phyloP scores from a whole-genome alignment of 2,113 vertebrate genomes.

The Xyrauchen texanus region DNA sequence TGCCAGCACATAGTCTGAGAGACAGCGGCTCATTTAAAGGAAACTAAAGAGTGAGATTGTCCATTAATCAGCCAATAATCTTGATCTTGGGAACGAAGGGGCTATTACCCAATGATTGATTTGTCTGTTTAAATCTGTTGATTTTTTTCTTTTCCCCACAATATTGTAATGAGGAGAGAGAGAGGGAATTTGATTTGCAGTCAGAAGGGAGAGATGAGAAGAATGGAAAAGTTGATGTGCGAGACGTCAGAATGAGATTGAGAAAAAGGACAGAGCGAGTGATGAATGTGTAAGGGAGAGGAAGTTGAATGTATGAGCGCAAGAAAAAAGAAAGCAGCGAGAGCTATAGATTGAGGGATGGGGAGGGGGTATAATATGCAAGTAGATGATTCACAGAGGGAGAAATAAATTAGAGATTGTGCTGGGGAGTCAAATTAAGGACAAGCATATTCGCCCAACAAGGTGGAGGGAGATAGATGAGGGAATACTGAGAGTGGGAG shows the following conservation, averaged over 20 bases:
- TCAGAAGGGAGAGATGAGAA: slow-evolving; percentile 16
- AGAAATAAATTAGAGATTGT: slow-evolving; percentile 37
- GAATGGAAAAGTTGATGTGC: slow-evolving; percentile 27
- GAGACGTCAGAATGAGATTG: slow-evolving; percentile 16
- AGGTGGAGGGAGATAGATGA: slow-evolving; percentile 47
- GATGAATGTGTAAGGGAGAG: slow-evolving; percentile 39
- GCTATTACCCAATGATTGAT: slow-evolving; percentile 49
- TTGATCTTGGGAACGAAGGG: slow-evolving; percentile 32
- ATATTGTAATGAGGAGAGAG: slow-evolving; percentile 23
- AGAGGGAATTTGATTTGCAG: slow-evolving; percentile 20
- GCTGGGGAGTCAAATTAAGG: slow-evolving; percentile 51
- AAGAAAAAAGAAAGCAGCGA: slow-evolving; percentile 11
- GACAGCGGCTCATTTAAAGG: slow-evolving; percentile 34
- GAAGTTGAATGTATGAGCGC: background rate
- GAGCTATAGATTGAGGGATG: slow-evolving; percentile 33
- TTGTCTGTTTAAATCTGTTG: slow-evolving; percentile 39
- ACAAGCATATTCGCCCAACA: slow-evolving; percentile 45
- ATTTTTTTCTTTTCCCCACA: slow-evolving; percentile 11
- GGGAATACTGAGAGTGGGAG: slow-evolving; percentile 15
- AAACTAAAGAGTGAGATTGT: slow-evolving; percentile 32
- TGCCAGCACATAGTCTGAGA: background rate
- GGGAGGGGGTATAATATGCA: slow-evolving; percentile 28
- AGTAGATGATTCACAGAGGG: slow-evolving; percentile 45
- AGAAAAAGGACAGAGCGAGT: slow-evolving; percentile 32
- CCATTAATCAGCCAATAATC: slow-evolving; percentile 46